Conservation (phyloP, 2,797 vertebrate genomes). For the Adrianichthys oophorus region DNA sequence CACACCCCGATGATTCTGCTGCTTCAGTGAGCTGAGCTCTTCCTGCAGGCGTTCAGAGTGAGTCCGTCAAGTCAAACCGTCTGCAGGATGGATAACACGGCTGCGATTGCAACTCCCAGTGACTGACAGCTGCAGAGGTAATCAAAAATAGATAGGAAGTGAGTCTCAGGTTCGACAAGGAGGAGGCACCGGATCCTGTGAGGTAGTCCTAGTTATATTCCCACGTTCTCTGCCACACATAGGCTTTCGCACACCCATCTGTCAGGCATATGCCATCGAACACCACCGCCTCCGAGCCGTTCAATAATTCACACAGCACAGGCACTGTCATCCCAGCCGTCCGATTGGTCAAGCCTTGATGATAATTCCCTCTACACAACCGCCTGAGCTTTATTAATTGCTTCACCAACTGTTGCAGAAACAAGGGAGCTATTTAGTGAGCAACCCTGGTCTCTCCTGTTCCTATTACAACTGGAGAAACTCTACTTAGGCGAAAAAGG, state of each 20-base stretch:
- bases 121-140: conserved; percentile 51
- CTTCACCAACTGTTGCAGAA: conserved; percentile 59
- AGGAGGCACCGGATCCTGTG: conserved; percentile 21
- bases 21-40: conserved; percentile 37
- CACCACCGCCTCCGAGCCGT: conserved; percentile 34
- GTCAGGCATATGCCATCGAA: conserved; percentile 39
- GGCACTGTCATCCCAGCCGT: conserved; percentile 43
- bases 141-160: conserved; percentile 54
- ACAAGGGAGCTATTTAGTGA: conserved; percentile 72
- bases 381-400: conserved; percentile 64
- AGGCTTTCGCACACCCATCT: not conserved
- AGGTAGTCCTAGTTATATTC: conserved; percentile 20
- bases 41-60: conserved; percentile 42
- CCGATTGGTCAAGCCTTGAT: conserved; percentile 51
- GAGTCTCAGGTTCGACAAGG: conserved; percentile 22
- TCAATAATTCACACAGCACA: conserved; percentile 57
- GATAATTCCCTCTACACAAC: conserved; percentile 51
- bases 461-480: conserved; percentile 29
- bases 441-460: conserved; percentile 9
- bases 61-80: conserved; percentile 57
- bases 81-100: conserved; percentile 42
- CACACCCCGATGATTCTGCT: conserved; percentile 41
- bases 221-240: conserved; percentile 4
- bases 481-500: conserved; percentile 18
- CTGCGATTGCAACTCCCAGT: conserved; percentile 25